Evolutionary conservation across 2,888 invertebrate species (phyloP).

Genomic region (Balanococcus diminutus): DNA sequence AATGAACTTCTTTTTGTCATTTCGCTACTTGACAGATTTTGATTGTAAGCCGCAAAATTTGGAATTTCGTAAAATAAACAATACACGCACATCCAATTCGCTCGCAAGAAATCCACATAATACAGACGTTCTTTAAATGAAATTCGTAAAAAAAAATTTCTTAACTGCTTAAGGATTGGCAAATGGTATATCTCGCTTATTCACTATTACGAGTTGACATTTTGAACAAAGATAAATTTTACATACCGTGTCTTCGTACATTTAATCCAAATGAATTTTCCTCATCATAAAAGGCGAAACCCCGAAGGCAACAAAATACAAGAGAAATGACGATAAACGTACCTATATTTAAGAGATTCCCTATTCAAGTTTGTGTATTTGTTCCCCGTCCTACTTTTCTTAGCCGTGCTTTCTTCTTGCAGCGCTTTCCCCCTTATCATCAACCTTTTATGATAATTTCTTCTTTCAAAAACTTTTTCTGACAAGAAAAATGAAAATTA

Average conservation of each 20-base stretch:
- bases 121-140: background rate
- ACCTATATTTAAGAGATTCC: slow-evolving; percentile 26
- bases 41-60: no score
- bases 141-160: background rate
- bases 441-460: slow-evolving; percentile 24
- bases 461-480: slow-evolving; percentile 10
- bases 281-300: slow-evolving; percentile 26
- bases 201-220: background rate
- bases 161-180: background rate
- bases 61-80: no score
- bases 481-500: slow-evolving; percentile 32
- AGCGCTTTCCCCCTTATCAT: background rate
- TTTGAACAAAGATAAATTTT: slow-evolving; percentile 33
- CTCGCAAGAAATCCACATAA: background rate
- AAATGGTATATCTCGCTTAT: background rate
- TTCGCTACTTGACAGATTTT: no score
- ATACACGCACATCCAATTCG: no score
- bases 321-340: slow-evolving; percentile 25
- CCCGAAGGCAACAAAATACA: slow-evolving; percentile 26
- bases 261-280: slow-evolving; percentile 33
- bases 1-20: no score
- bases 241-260: slow-evolving; percentile 15
- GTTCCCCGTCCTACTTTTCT: slow-evolving; percentile 31
- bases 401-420: background rate
- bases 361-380: background rate